phyloP scores from a whole-genome alignment of 1,140 invertebrate genomes.

The Calliphora vicina region DNA sequence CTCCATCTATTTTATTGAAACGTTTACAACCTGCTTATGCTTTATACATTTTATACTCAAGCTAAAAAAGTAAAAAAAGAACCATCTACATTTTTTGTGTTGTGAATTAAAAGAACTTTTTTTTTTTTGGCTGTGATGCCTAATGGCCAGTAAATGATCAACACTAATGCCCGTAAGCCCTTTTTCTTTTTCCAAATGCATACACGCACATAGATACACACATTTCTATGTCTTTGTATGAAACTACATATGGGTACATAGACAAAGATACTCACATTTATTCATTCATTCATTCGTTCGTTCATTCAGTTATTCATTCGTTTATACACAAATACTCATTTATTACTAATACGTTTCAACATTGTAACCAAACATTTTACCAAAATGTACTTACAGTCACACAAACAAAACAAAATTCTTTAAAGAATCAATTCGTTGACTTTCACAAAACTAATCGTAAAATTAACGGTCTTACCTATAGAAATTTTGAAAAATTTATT shows the following conservation, averaged over 20 bases:
- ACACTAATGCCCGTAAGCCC: background rate
- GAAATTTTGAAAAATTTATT: no score
- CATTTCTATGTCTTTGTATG: background rate
- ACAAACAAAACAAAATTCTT: no score
- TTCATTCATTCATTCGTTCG: no score
- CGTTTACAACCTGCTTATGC: background rate
- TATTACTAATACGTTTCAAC: background rate
- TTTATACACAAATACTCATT: background rate
- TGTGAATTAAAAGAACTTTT: background rate
- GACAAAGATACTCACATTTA: no score
- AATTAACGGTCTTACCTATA: no score
- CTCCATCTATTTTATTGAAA: background rate
- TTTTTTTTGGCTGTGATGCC: conserved; percentile 4
- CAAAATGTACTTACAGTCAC: background rate
- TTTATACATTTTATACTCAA: background rate
- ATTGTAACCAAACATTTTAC: background rate
- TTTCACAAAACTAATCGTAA: no score
- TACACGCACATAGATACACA: background rate
- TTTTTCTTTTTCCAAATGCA: background rate
- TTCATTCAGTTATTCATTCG: background rate
- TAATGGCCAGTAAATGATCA: conserved; percentile 28
- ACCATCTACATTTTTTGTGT: background rate
- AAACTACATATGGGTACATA: background rate
- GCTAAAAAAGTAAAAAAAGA: background rate
- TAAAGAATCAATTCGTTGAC: no score